phyloP scores from a whole-genome alignment of 2,888 invertebrate species.

The Tenthredo livida region DNA sequence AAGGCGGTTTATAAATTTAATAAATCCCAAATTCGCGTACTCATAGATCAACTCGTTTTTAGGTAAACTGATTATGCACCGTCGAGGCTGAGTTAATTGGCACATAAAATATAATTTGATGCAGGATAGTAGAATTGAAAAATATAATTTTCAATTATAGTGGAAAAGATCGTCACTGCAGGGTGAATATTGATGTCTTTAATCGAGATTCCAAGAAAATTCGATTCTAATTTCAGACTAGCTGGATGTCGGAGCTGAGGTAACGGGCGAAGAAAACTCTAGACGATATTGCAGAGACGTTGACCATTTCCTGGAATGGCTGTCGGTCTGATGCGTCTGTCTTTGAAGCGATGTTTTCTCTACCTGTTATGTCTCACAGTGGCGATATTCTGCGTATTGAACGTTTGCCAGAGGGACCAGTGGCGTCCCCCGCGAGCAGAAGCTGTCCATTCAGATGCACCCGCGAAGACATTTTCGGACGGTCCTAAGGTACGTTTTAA shows the following conservation, averaged over 20 bases:
- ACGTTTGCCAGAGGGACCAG: constrained; percentile 77
- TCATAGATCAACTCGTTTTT: background rate
- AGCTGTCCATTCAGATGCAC: constrained; percentile 63
- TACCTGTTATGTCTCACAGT: constrained; percentile 80
- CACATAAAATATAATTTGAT: too few relatives aligned
- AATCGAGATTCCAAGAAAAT: background rate
- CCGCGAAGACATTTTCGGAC: constrained; percentile 62
- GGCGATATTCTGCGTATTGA: constrained; percentile 80
- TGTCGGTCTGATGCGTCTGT: constrained; percentile 82
- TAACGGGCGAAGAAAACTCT: constrained; percentile 37
- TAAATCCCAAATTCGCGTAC: background rate
- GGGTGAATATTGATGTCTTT: background rate
- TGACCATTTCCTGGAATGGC: constrained; percentile 59
- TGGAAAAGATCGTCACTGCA: background rate
- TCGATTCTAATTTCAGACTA: constrained; percentile 49
- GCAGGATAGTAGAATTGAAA: background rate
- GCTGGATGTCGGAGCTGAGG: constrained; percentile 53
- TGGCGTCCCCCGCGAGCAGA: constrained; percentile 74
- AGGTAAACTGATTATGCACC: too few relatives aligned
- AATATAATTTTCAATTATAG: background rate
- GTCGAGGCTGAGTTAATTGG: too few relatives aligned
- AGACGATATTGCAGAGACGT: background rate
- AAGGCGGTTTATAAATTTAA: background rate
- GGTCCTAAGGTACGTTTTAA: constrained; percentile 69
- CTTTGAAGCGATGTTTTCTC: constrained; percentile 81